phyloP scores from a whole-genome alignment of 2,113 vertebrate genomes.

The Syngnathoides biaculeatus region DNA sequence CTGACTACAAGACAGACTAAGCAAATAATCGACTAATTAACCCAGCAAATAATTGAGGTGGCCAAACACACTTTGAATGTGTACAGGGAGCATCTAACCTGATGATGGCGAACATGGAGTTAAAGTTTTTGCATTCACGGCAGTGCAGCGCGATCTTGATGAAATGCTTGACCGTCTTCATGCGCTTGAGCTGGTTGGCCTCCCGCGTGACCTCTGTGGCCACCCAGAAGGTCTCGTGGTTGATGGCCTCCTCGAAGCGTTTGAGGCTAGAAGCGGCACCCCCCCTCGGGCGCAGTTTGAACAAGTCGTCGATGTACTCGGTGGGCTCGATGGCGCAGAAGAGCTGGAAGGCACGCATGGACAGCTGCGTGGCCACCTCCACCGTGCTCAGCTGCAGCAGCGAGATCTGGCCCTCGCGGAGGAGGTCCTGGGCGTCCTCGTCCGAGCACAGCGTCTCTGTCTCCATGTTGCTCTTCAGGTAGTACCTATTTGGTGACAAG shows the following conservation, averaged over 20 bases:
- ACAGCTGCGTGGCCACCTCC: slow-evolving; percentile 94
- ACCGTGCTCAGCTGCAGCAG: slow-evolving; percentile 93
- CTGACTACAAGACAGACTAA: too few relatives aligned
- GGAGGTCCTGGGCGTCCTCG: slow-evolving; percentile 93
- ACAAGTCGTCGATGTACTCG: slow-evolving; percentile 95
- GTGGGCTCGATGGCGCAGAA: slow-evolving; percentile 98
- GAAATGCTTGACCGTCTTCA: slow-evolving; percentile 98
- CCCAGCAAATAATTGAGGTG: too few relatives aligned
- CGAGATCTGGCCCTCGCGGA: slow-evolving; percentile 90
- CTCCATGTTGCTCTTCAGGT: slow-evolving; percentile 99
- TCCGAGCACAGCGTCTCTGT: slow-evolving; percentile 96
- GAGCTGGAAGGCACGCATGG: slow-evolving; percentile 93
- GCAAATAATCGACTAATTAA: too few relatives aligned
- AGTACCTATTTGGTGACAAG: slow-evolving; percentile 78
- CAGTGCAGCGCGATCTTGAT: slow-evolving; percentile 98
- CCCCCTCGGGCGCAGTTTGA: slow-evolving; percentile 86
- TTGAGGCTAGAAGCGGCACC: slow-evolving; percentile 88
- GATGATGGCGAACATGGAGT: slow-evolving; percentile 99
- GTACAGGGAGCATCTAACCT: slow-evolving; percentile 71
- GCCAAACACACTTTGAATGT: neutral
- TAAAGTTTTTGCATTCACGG: slow-evolving; percentile 99
- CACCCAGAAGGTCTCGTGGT: slow-evolving; percentile 99
- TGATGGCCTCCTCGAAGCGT: slow-evolving; percentile 95
- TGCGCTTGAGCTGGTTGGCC: slow-evolving; percentile 93
- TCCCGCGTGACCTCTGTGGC: slow-evolving; percentile 92